Evolutionary conservation across 2,113 vertebrate species (phyloP).

Genomic region (Hippotragus niger): DNA sequence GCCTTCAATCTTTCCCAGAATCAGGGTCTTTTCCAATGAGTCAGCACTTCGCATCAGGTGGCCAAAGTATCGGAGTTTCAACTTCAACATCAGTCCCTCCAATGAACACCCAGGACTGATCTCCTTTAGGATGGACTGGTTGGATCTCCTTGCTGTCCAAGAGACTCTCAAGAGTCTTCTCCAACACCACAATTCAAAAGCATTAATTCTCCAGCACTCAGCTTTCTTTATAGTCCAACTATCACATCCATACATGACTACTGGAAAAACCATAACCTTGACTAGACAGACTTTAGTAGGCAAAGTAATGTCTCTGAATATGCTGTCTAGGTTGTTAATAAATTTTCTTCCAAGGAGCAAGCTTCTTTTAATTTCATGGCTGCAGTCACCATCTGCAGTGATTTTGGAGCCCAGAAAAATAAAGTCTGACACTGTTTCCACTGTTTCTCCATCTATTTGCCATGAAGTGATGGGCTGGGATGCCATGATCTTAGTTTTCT

Average conservation of each 20-base stretch:
- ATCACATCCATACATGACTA: neutral
- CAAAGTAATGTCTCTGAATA: neutral
- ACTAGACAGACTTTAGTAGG: neutral
- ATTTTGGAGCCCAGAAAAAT: fast-evolving
- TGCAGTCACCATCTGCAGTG: neutral
- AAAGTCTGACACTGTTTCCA: neutral
- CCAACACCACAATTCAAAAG: neutral
- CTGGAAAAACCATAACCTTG: neutral
- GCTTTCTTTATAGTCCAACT: neutral
- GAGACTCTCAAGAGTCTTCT: neutral
- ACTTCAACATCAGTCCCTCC: neutral
- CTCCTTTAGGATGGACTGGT: neutral
- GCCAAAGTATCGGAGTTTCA: neutral
- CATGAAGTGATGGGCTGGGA: neutral
- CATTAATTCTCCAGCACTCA: neutral
- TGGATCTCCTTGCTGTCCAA: neutral
- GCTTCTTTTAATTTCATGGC: neutral
- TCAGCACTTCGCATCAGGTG: neutral
- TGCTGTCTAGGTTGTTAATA: neutral
- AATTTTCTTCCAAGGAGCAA: neutral
- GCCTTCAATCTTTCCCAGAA: neutral
- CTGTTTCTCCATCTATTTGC: neutral
- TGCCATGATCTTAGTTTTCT: neutral
- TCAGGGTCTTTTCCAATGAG: neutral
- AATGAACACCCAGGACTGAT: neutral